These are phyloP conservation scores for Agrilus biguttatus DNA, from an alignment of 2,888 invertebrate species.

Conservation along the genomic window DNA sequence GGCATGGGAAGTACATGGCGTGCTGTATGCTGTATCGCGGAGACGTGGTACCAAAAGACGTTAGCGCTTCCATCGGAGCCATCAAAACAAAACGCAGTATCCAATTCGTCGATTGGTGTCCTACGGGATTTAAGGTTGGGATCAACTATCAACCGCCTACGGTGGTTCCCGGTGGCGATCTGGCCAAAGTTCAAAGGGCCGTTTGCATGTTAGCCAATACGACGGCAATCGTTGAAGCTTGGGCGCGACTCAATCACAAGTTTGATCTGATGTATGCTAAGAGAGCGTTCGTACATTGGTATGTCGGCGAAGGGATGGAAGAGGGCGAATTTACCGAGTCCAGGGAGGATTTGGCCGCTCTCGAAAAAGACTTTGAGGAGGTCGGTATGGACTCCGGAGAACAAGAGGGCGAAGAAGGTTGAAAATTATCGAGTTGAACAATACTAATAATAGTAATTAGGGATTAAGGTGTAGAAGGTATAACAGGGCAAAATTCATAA, in stretches of 20 bases:
- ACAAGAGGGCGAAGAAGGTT: neutral
- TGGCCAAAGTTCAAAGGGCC: slow-evolving; percentile 85
- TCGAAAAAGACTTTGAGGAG: slow-evolving; percentile 55
- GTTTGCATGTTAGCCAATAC: slow-evolving; percentile 96
- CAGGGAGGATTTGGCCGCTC: slow-evolving; percentile 52
- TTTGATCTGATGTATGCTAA: slow-evolving; percentile 94
- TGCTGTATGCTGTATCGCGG: slow-evolving; percentile 37
- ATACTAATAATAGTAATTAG: too few species aligned
- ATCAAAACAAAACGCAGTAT: slow-evolving; percentile 86
- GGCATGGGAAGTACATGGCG: slow-evolving; percentile 35
- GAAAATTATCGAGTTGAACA: too few species aligned
- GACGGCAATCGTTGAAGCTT: slow-evolving; percentile 91
- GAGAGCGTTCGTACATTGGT: slow-evolving; percentile 87
- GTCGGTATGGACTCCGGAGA: slow-evolving; percentile 43
- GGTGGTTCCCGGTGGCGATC: slow-evolving; percentile 81
- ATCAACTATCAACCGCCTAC: slow-evolving; percentile 84
- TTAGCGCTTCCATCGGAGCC: slow-evolving; percentile 81
- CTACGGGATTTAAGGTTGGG: slow-evolving; percentile 67
- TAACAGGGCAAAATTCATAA: too few species aligned
- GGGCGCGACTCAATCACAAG: slow-evolving; percentile 88
- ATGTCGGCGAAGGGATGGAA: slow-evolving; percentile 52
- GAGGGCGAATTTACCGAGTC: slow-evolving; percentile 66
- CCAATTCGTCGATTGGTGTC: slow-evolving; percentile 82
- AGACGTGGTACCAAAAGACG: slow-evolving; percentile 47
- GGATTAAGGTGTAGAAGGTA: too few species aligned